phyloP scores from a whole-genome alignment of 2,113 vertebrate species.

The Menidia beryllina region DNA sequence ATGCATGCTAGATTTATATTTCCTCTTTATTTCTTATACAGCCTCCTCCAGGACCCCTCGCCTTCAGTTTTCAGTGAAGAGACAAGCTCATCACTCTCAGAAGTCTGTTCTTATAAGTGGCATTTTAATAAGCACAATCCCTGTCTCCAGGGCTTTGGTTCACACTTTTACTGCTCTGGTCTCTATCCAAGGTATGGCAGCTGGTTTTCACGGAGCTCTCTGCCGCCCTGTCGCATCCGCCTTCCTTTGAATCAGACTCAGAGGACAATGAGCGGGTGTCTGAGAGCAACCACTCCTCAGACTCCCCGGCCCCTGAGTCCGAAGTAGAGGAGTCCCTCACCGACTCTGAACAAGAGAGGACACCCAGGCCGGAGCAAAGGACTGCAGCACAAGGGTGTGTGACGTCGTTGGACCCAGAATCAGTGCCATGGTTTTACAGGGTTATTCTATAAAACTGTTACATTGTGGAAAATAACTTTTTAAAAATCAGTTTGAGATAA shows the following conservation, averaged over 20 bases:
- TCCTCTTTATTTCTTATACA: constrained; percentile 58
- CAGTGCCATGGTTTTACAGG: background rate
- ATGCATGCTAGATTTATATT: background rate
- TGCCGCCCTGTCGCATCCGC: constrained; percentile 82
- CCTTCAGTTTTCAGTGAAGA: constrained; percentile 70
- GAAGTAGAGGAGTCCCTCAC: constrained; percentile 80
- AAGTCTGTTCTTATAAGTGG: constrained; percentile 78
- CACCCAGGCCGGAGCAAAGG: constrained; percentile 83
- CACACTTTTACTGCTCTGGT: constrained; percentile 43
- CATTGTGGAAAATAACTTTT: background rate
- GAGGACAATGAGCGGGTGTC: constrained; percentile 44
- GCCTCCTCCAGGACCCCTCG: constrained; percentile 84
- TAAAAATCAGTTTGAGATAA: too few relatives aligned
- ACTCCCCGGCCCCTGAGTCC: constrained; percentile 63
- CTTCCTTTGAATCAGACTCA: constrained; percentile 59
- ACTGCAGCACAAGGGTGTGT: constrained; percentile 91
- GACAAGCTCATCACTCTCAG: constrained; percentile 85
- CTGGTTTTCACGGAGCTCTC: constrained; percentile 81
- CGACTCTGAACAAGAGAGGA: constrained; percentile 76
- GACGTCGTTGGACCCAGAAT: constrained; percentile 58
- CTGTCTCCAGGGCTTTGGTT: constrained; percentile 27
- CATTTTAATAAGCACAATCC: constrained; percentile 18
- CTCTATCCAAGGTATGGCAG: constrained; percentile 88
- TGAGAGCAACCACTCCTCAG: constrained; percentile 28
- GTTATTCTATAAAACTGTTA: background rate